These are phyloP conservation scores for Drepanosiphum platanoidis DNA, from an alignment of 2,888 invertebrate genomes.

Conservation along the genomic window DNA sequence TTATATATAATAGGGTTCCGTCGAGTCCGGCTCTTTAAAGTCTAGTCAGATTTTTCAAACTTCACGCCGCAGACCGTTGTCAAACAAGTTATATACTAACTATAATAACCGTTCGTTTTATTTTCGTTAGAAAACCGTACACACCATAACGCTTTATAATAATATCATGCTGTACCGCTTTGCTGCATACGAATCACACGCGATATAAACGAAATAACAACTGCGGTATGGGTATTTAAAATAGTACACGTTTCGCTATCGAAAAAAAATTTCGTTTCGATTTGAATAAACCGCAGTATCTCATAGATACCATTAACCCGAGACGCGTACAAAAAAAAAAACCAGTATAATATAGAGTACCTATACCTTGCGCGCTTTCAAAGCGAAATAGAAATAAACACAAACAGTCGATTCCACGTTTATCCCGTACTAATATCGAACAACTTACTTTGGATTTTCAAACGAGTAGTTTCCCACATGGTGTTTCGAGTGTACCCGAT, in stretches of 20 bases:
- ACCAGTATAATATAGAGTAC: too few relatives aligned
- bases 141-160: too few relatives aligned
- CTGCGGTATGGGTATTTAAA: neutral
- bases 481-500: too few relatives aligned
- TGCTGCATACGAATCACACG: neutral
- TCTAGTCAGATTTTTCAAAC: too few relatives aligned
- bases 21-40: too few relatives aligned
- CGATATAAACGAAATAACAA: neutral
- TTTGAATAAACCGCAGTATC: neutral
- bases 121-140: too few relatives aligned
- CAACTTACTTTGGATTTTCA: neutral
- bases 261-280: neutral
- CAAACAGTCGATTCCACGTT: neutral
- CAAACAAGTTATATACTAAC: too few relatives aligned
- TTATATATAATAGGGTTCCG: too few relatives aligned
- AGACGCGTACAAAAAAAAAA: neutral
- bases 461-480: too few relatives aligned
- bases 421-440: neutral
- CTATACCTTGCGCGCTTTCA: neutral
- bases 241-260: neutral
- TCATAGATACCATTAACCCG: neutral
- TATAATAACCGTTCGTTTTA: too few relatives aligned
- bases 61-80: too few relatives aligned
- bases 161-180: too few relatives aligned
- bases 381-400: slow-evolving; percentile 6